A percentile compares a stretch with the other conserved stretches of the same genome.
These are phyloP conservation scores for Wasmannia auropunctata DNA, from an alignment of 1,140 invertebrate species.

Conservation along the genomic window DNA sequence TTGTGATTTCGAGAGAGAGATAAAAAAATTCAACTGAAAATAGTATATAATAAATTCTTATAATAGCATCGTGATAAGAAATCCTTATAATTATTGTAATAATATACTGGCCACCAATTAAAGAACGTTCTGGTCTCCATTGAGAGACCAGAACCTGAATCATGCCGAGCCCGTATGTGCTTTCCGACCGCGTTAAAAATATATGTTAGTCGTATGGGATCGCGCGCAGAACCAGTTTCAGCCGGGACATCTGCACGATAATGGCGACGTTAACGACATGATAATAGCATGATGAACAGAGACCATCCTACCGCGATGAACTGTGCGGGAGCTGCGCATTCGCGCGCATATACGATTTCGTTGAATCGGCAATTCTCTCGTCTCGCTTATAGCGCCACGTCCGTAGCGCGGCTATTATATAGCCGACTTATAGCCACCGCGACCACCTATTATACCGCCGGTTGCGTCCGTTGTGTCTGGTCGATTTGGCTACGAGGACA, in stretches of 20 bases:
- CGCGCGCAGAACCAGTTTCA: slow-evolving; percentile 19
- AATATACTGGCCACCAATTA: not conserved
- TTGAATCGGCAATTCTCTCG: slow-evolving; percentile 27
- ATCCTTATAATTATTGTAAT: not conserved
- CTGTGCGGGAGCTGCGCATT: not conserved
- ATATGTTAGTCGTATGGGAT: slow-evolving; percentile 6
- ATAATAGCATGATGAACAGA: slow-evolving; percentile 21
- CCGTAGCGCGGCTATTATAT: slow-evolving; percentile 40
- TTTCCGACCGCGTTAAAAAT: slow-evolving; percentile 5
- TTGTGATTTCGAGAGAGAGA: not conserved
- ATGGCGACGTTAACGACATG: slow-evolving; percentile 14
- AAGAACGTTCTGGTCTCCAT: not conserved
- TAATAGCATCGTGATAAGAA: not conserved
- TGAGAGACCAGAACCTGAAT: not conserved
- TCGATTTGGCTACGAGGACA: slow-evolving; percentile 60
- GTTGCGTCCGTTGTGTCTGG: slow-evolving; percentile 28
- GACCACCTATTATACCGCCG: not conserved
- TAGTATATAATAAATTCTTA: not conserved
- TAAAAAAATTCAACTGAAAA: not conserved
- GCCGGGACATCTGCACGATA: slow-evolving; percentile 33
- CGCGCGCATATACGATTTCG: slow-evolving; percentile 21
- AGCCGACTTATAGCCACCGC: slow-evolving; percentile 14
- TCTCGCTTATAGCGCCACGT: slow-evolving; percentile 21
- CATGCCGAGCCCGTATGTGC: not conserved
- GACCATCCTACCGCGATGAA: not conserved